Conservation (phyloP, 2,888 invertebrate species). For the Metacarcinus magister region DNA sequence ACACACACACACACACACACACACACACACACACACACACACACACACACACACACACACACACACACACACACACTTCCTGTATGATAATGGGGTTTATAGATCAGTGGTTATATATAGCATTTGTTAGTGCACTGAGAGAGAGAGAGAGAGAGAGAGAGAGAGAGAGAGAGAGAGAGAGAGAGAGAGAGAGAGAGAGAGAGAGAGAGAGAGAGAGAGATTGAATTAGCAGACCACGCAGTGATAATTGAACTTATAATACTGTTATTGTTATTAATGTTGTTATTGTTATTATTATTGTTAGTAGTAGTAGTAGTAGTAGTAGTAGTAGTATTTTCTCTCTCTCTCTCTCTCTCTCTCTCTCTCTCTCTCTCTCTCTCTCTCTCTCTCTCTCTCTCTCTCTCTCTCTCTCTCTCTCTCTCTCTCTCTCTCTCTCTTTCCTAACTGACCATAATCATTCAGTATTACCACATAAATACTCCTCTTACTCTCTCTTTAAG, state of each 20-base stretch:
- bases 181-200: slow-evolving; percentile 9
- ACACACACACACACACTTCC: slow-evolving; percentile 8
- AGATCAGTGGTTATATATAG: background rate
- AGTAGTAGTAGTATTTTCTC: too few species aligned
- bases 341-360: background rate
- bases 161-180: background rate
- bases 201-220: slow-evolving; percentile 30
- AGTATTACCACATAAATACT: too few species aligned
- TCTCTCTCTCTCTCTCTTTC: slow-evolving; percentile 45
- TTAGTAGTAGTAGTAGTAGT: too few species aligned
- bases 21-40: slow-evolving; percentile 26
- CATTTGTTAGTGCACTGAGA: background rate
- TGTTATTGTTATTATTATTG: too few species aligned
- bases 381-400: background rate
- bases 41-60: slow-evolving; percentile 20
- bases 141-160: slow-evolving; percentile 32
- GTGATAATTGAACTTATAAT: too few species aligned
- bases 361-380: background rate
- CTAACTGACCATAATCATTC: too few species aligned
- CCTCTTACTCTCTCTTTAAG: too few species aligned
- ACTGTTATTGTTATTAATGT: too few species aligned
- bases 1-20: slow-evolving; percentile 26
- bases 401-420: slow-evolving; percentile 49
- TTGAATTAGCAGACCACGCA: background rate
- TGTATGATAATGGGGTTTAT: background rate